A percentile compares a stretch with the other conserved stretches of the same genome.
These are phyloP conservation scores for Lepidochrysops patricia DNA, from an alignment of 2,888 invertebrate species.

Conservation along the genomic window DNA sequence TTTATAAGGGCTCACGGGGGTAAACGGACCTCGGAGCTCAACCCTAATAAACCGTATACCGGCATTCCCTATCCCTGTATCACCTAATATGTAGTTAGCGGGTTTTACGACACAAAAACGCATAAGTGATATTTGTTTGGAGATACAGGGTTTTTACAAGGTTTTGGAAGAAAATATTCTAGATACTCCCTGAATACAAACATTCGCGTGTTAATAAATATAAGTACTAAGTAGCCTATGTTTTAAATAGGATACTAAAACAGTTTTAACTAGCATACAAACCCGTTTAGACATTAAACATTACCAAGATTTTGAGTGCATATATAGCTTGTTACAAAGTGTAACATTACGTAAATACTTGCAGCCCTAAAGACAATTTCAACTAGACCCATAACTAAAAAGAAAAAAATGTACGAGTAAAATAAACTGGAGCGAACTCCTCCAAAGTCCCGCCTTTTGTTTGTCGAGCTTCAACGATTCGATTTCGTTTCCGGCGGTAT, in stretches of 20 bases:
- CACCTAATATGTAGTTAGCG: constrained; percentile 1
- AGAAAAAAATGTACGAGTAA: neutral
- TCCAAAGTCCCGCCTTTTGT: neutral
- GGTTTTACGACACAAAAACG: neutral
- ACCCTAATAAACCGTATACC: neutral
- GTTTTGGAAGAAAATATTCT: neutral
- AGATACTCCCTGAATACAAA: too few species aligned
- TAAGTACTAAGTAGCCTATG: too few species aligned
- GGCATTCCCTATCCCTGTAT: neutral
- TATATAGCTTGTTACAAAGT: too few species aligned
- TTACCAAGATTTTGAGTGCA: too few species aligned
- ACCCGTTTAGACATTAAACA: too few species aligned
- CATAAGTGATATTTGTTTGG: neutral
- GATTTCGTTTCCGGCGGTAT: neutral
- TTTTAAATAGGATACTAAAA: too few species aligned
- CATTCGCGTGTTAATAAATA: too few species aligned
- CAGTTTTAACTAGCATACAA: too few species aligned
- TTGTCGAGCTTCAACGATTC: neutral
- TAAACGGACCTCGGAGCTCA: neutral
- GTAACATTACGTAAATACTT: too few species aligned
- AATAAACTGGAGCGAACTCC: neutral
- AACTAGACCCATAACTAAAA: neutral
- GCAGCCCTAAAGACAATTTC: neutral
- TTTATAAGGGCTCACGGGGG: neutral
- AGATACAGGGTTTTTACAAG: neutral